Evolutionary conservation across 2,888 invertebrate genomes (phyloP).

Genomic region (Noctua fimbriata): DNA sequence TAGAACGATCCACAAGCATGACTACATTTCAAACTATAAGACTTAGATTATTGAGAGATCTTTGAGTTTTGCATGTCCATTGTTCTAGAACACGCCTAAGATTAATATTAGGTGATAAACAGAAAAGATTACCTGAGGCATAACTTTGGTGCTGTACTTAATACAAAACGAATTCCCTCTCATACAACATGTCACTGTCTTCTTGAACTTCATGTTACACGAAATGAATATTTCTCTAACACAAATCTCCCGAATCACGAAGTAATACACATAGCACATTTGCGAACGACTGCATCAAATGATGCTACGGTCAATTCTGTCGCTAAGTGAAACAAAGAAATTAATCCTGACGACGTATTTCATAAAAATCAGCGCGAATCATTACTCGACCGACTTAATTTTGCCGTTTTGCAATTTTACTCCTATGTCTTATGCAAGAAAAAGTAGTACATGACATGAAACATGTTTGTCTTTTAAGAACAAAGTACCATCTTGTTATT

Average conservation of each 20-base stretch:
- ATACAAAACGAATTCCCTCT: conserved; percentile 83
- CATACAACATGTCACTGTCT: conserved; percentile 84
- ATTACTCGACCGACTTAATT: conserved; percentile 83
- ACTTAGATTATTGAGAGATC: not conserved
- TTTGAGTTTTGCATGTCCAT: not conserved
- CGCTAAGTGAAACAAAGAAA: conserved; percentile 79
- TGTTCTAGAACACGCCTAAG: conserved; percentile 2
- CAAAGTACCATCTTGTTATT: conserved; percentile 54
- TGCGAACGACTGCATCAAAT: conserved; percentile 79
- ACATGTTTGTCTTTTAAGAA: conserved; percentile 65
- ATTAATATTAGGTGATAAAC: conserved; percentile 15
- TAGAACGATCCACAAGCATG: conserved; percentile 2
- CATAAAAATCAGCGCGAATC: conserved; percentile 83
- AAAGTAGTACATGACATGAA: conserved; percentile 74
- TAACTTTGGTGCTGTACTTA: conserved; percentile 74
- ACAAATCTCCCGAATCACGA: conserved; percentile 67
- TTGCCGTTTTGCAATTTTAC: conserved; percentile 76
- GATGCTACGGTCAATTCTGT: conserved; percentile 76
- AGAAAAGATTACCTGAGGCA: conserved; percentile 68
- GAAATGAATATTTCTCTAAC: conserved; percentile 63
- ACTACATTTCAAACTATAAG: conserved; percentile 2
- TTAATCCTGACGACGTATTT: conserved; percentile 76
- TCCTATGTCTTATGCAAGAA: conserved; percentile 79
- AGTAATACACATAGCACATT: conserved; percentile 74
- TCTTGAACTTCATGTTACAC: conserved; percentile 86